Conservation (phyloP, 2,797 vertebrate species). For the Ptychadena robeensis region DNA sequence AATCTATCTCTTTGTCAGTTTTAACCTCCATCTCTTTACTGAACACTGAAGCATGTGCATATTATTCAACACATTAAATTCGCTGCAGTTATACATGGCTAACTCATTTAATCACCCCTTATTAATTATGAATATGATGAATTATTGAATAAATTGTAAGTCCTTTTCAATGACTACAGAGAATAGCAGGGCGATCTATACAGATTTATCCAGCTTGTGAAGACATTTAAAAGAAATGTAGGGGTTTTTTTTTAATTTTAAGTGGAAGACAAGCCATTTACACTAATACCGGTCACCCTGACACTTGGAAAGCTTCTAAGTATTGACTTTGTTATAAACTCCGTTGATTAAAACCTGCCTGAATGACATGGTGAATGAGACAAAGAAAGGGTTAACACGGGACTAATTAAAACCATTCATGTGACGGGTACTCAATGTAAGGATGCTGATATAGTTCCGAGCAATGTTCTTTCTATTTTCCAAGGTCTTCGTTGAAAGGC, state of each 20-base stretch:
- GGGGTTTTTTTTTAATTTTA: neutral
- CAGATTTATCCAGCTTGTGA: slow-evolving; percentile 16
- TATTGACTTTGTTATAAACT: neutral
- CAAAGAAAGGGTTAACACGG: neutral
- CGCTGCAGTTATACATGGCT: slow-evolving; percentile 35
- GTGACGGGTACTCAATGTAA: neutral
- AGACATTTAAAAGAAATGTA: neutral
- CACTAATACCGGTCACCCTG: neutral
- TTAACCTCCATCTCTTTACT: slow-evolving; percentile 20
- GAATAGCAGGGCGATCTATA: neutral
- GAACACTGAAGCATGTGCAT: slow-evolving; percentile 16
- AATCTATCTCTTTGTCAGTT: slow-evolving; percentile 15
- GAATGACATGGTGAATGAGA: neutral
- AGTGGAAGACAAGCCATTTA: neutral
- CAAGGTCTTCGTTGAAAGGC: neutral
- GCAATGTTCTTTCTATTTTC: neutral
- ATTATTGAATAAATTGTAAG: slow-evolving; percentile 43
- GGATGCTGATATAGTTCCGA: neutral
- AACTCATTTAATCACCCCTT: slow-evolving; percentile 52
- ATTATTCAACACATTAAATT: slow-evolving; percentile 45
- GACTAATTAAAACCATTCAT: neutral
- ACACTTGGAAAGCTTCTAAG: neutral
- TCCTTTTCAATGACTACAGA: slow-evolving; percentile 23
- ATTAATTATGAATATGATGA: slow-evolving; percentile 57
- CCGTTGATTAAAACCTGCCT: neutral